Evolutionary conservation across 1,140 invertebrate genomes (phyloP), one percentile per base, ranked within the genome.

Genomic region (Yoshiicerus persimilis): DNA sequence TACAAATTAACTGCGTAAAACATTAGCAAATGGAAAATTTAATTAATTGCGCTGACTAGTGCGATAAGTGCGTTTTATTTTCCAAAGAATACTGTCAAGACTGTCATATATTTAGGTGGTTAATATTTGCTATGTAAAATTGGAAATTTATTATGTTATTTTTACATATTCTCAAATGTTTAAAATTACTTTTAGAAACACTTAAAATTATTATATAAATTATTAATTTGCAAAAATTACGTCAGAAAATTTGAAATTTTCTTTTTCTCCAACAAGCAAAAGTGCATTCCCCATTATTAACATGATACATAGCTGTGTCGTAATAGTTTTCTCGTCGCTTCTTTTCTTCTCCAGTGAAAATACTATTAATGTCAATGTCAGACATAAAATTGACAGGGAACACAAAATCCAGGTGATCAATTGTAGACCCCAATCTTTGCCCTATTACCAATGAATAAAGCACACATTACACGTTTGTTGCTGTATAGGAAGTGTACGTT

Each of bases 1-100:
- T 92, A 90, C 95, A 95, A 20, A 93, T 88, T 32, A 93, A n/a
- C n/a, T n/a, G n/a, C n/a, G n/a, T n/a, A 20, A n/a, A n/a, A n/a
- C n/a, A n/a, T n/a, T n/a, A n/a, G n/a, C n/a, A n/a, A n/a, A n/a
- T n/a, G n/a, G n/a, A n/a, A n/a, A n/a, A n/a, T n/a, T n/a, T n/a
- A n/a, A n/a, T n/a, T n/a, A n/a, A n/a, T n/a, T n/a, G n/a, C n/a
- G n/a, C n/a, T n/a, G n/a, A n/a, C n/a, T n/a, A n/a, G n/a, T n/a
- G n/a, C n/a, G n/a, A n/a, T n/a, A n/a, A n/a, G n/a, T n/a, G n/a
- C n/a, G n/a, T n/a, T n/a, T n/a, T n/a, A n/a, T n/a, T n/a, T n/a
- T n/a, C n/a, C n/a, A n/a, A n/a, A n/a, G n/a, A n/a, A n/a, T n/a
- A n/a, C n/a, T n/a, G n/a, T n/a, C n/a, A n/a, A n/a, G n/a, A n/a